Evolutionary conservation across 2,113 vertebrate genomes (phyloP).

Genomic region (Monopterus albus): DNA sequence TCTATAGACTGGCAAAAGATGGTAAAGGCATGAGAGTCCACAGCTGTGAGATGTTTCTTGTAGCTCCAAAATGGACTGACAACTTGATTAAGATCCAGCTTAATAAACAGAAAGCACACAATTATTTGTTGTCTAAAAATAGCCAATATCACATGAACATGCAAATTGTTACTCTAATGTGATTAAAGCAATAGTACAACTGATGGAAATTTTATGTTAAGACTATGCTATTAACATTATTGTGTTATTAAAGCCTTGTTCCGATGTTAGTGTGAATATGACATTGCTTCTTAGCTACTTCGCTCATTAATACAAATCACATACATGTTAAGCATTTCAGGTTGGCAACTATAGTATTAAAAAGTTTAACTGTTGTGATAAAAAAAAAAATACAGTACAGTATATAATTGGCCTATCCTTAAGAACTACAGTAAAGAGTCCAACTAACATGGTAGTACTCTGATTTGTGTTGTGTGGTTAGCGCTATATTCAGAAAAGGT

Average conservation of each 20-base stretch:
- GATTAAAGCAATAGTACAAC: not conserved
- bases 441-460: no score
- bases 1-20: not conserved
- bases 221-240: not conserved
- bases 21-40: not conserved
- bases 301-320: no score
- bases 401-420: no score
- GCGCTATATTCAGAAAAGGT: no score
- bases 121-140: not conserved
- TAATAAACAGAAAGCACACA: not conserved
- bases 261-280: no score
- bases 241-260: not conserved
- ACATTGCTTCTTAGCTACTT: no score
- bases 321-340: no score
- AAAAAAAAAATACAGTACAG: no score
- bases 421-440: no score
- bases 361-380: no score
- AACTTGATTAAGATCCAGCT: not conserved
- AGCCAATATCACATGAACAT: not conserved
- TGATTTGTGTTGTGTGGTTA: no score
- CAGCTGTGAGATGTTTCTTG: not conserved
- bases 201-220: not conserved
- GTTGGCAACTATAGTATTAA: no score
- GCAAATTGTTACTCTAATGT: not conserved
- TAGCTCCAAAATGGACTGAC: not conserved